These are phyloP conservation scores for Anadara kagoshimensis DNA, from an alignment of 1,140 invertebrate genomes.

Conservation along the genomic window DNA sequence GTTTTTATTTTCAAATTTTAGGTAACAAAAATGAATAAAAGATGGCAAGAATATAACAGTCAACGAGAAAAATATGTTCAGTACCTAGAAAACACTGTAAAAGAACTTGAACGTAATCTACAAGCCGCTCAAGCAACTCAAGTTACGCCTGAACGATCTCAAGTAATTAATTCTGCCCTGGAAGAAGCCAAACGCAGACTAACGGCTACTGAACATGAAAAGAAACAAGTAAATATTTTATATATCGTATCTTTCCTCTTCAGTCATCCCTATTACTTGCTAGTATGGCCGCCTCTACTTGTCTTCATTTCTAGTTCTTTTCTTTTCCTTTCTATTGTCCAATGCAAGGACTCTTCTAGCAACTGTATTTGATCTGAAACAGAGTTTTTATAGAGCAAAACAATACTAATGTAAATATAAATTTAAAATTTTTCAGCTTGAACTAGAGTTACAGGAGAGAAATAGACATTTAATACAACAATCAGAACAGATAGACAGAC, in stretches of 20 bases:
- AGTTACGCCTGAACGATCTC: constrained; percentile 23
- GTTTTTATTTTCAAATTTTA: constrained; percentile 13
- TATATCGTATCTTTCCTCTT: no score
- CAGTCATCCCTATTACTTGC: no score
- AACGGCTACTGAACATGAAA: constrained; percentile 32
- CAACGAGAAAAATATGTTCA: constrained; percentile 39
- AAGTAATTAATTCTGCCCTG: constrained; percentile 43
- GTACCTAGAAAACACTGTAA: constrained; percentile 8
- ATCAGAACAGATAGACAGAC: constrained; percentile 29
- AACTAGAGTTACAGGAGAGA: constrained; percentile 30
- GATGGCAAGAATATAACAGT: constrained; percentile 63
- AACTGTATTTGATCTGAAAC: no score
- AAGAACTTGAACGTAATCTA: constrained; percentile 1
- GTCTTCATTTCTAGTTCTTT: no score
- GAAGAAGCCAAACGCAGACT: constrained; percentile 43
- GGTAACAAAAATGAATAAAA: constrained; percentile 62
- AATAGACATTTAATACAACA: constrained; percentile 23
- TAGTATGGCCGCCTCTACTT: background rate
- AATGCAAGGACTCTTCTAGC: no score
- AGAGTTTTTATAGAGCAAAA: no score
- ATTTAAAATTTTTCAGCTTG: no score
- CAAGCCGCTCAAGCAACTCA: constrained; percentile 19
- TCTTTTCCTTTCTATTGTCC: no score
- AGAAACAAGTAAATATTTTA: constrained; percentile 17
- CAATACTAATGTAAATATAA: no score